These are phyloP conservation scores for Riparia riparia DNA, from an alignment of 2,113 vertebrate species.

Conservation along the genomic window DNA sequence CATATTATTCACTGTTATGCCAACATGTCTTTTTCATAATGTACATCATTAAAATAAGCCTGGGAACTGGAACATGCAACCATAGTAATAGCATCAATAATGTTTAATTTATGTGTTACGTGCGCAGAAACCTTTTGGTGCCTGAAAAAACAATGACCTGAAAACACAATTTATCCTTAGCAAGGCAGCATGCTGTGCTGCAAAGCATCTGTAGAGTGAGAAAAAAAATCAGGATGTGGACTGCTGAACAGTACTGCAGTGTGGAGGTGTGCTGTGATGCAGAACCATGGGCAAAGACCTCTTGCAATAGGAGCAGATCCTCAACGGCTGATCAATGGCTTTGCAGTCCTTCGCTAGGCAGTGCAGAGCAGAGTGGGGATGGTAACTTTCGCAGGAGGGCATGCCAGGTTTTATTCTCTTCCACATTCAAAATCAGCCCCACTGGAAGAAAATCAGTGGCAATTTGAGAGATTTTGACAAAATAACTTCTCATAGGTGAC, in stretches of 20 bases:
- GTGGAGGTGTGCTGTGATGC: not conserved
- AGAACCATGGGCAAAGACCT: not conserved
- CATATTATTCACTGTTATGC: slow-evolving; percentile 1
- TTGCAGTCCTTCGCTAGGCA: not conserved
- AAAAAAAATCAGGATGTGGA: not conserved
- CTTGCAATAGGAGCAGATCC: not conserved
- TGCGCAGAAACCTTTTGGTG: not conserved
- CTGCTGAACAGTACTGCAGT: not conserved
- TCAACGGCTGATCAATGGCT: rapidly evolving
- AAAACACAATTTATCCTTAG: slow-evolving; percentile 26
- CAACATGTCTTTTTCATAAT: slow-evolving; percentile 34
- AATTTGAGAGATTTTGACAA: not conserved
- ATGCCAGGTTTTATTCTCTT: not conserved
- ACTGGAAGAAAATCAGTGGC: not conserved
- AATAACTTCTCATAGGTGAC: not conserved
- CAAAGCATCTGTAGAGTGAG: not conserved
- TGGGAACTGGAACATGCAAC: slow-evolving; percentile 9
- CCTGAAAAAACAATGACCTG: not conserved
- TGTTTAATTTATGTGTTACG: slow-evolving; percentile 36
- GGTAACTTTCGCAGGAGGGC: not conserved
- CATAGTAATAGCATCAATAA: slow-evolving; percentile 32
- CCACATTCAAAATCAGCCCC: not conserved
- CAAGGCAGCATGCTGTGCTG: not conserved
- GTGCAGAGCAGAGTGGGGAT: not conserved
- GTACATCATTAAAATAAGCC: slow-evolving; percentile 49